Conservation (phyloP, 30 jellyfish, hydroid and myxozoan species). For the Aurelia aurita region DNA sequence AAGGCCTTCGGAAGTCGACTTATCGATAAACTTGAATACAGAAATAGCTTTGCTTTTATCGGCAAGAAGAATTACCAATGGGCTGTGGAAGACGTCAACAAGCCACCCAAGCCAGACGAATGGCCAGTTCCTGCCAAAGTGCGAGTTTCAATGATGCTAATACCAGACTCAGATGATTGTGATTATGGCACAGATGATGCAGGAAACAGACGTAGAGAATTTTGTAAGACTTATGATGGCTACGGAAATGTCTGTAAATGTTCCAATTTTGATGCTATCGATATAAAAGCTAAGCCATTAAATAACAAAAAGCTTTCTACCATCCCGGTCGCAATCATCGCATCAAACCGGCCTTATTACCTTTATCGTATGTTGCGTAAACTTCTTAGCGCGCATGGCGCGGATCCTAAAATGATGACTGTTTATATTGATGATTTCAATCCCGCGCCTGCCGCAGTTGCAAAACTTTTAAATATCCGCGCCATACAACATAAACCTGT, state of each 20-base stretch:
- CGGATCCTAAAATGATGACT: constrained; percentile 79
- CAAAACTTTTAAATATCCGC: constrained; percentile 81
- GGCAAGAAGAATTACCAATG: constrained; percentile 69
- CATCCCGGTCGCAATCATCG: constrained; percentile 93
- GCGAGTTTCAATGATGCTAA: constrained; percentile 54
- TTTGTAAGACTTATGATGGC: constrained; percentile 90
- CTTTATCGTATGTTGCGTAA: constrained; percentile 92
- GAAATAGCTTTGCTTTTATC: constrained; percentile 91
- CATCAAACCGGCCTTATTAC: constrained; percentile 96
- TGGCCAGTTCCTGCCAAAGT: constrained; percentile 90
- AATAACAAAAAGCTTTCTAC: constrained; percentile 42
- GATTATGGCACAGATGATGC: constrained; percentile 64
- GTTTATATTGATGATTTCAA: constrained; percentile 87
- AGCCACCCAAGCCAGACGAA: constrained; percentile 47
- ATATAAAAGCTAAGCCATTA: constrained; percentile 61
- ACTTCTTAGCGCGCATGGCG: constrained; percentile 93
- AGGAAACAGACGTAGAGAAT: constrained; percentile 63
- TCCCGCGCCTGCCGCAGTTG: constrained; percentile 95
- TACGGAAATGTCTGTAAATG: constrained; percentile 95
- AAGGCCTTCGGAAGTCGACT: constrained; percentile 84
- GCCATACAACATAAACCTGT: constrained; percentile 86
- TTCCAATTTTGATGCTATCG: constrained; percentile 77
- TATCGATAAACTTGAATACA: constrained; percentile 63
- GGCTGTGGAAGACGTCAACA: constrained; percentile 79
- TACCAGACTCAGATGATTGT: constrained; percentile 40